Base-by-base conservation (phyloP, 2,888 invertebrate genomes). In the Petrophora chlorosata region DNA sequence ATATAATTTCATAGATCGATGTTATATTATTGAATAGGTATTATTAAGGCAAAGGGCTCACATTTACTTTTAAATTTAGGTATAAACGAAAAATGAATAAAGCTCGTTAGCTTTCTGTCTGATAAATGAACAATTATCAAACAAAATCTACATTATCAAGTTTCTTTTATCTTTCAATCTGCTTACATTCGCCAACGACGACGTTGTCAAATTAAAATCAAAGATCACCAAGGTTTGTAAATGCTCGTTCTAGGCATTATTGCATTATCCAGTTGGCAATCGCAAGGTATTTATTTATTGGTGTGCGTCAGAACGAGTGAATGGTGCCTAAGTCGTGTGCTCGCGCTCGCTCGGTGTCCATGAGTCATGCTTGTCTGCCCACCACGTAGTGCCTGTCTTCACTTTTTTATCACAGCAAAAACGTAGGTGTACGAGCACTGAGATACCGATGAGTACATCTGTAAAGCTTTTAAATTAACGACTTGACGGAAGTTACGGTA, bases 281-380 rank as follows among this genome's bases (percentile, higher is more conserved):
- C 32, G 9, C 33, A 40, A 41, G 35, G 30, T 32, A 48, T 41
- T 42, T 42, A 35, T n/a, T n/a, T n/a, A n/a, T n/a, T n/a, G n/a
- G n/a, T 17, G 17, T 36, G 36, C 4, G 25, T 12, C 25, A 8
- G n/a, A 36, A 15, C 7, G 16, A 33, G 32, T 23, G 35, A 46
- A 39, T 26, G 35, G 41, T 30, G 43, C 25, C 7, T 23, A 35
- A 39, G 22, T 54, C 46, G 42, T 42, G 48, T 25, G 32, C 33
- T 36, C n/a, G 32, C 39, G 14, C 25, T 50, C 23, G 23, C 32
- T 50, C 40, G 42, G 34, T 48, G 41, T 33, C 40, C 43, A 55
- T 80, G 79, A 79, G 73, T 80, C 79, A 80, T 66, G 61, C 55
- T 63, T 61, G 61, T 66, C 73, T 69, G 56, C 73, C 73, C 75